A percentile compares a stretch with the other conserved stretches of the same genome.
Conservation (phyloP, 2,888 invertebrate species). For the Zootermopsis nevadensis region DNA sequence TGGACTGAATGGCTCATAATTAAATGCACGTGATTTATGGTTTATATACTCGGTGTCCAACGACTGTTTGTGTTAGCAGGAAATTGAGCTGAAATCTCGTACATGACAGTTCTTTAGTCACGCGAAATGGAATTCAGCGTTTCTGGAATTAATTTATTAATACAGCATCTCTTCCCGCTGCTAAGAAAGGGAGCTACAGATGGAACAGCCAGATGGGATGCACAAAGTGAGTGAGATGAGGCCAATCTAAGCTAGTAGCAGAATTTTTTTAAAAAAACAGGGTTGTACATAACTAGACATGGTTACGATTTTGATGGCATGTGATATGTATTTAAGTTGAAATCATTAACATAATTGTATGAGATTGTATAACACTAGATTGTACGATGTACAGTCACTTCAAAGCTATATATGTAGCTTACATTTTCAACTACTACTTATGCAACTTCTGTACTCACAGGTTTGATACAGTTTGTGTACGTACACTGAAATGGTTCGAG, state of each 20-base stretch:
- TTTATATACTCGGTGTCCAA: background rate
- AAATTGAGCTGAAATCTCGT: background rate
- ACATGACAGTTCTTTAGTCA: background rate
- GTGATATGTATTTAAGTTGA: too few species aligned
- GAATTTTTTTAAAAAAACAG: background rate
- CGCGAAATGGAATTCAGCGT: background rate
- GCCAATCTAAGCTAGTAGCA: background rate
- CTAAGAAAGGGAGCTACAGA: background rate
- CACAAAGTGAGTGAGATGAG: background rate
- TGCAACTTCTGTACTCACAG: too few species aligned
- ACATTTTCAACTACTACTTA: too few species aligned
- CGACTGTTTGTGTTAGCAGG: background rate
- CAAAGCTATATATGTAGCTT: too few species aligned
- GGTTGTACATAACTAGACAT: background rate
- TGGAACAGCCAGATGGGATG: background rate
- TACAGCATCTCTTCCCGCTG: background rate
- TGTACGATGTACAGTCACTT: too few species aligned
- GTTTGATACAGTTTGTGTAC: too few species aligned
- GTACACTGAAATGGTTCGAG: too few species aligned
- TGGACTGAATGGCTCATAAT: background rate
- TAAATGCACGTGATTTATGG: background rate
- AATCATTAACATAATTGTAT: too few species aligned
- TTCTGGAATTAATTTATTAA: constrained; percentile 10
- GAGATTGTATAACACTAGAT: too few species aligned
- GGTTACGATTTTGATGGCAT: too few species aligned